These are phyloP conservation scores for Chymomyza procnemis DNA, from an alignment of 2,888 invertebrate species.

Conservation along the genomic window DNA sequence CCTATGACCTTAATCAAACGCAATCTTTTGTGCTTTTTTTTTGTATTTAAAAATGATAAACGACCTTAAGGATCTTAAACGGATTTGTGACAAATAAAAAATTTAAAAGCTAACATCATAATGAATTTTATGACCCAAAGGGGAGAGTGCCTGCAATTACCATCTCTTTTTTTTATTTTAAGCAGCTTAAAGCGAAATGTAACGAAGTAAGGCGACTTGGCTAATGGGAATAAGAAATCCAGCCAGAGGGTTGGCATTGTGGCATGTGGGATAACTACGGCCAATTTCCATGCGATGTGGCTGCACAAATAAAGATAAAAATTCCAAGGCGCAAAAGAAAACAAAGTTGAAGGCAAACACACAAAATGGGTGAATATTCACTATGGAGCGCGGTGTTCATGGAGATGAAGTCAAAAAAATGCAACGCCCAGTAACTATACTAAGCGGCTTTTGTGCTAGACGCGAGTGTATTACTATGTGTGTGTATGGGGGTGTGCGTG, in stretches of 20 bases:
- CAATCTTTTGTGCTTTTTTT: background rate
- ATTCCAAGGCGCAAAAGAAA: conserved; percentile 7
- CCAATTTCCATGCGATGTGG: conserved; percentile 32
- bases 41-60: background rate
- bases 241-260: conserved; percentile 7
- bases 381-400: conserved; percentile 7
- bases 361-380: background rate
- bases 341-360: conserved; percentile 24
- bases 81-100: background rate
- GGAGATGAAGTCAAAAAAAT: conserved; percentile 46
- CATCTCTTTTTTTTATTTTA: too few relatives aligned
- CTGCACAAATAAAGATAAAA: conserved; percentile 60
- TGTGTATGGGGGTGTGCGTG: too few relatives aligned
- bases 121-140: background rate
- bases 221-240: conserved; percentile 29
- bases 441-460: conserved; percentile 40
- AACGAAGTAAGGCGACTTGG: conserved; percentile 21
- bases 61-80: background rate
- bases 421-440: conserved; percentile 34
- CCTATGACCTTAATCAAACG: too few relatives aligned
- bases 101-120: background rate
- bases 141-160: conserved; percentile 47
- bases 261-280: conserved; percentile 34
- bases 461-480: conserved; percentile 6
- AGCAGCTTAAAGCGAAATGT: conserved; percentile 52